A percentile compares a stretch with the other conserved stretches of the same genome.
phyloP scores from a whole-genome alignment of 2,113 vertebrate species.

The Myrmophylax atrothorax region DNA sequence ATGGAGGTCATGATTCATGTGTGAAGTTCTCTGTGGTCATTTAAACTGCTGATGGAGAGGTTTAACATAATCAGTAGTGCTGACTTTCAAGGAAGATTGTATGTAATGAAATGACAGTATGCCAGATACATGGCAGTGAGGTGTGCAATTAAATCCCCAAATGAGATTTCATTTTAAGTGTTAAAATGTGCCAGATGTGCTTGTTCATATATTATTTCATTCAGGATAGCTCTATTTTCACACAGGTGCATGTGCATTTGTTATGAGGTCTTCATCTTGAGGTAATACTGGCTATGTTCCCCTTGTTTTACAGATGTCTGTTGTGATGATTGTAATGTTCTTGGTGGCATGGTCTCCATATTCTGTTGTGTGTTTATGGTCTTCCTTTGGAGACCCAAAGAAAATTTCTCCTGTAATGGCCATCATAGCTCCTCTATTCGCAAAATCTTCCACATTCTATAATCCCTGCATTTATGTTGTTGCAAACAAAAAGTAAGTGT shows the following conservation, averaged over 20 bases:
- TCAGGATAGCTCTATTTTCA: background rate
- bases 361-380: conserved; percentile 94
- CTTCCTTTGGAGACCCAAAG: conserved; percentile 90
- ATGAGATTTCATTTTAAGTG: background rate
- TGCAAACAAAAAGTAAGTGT: conserved; percentile 94
- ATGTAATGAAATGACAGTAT: background rate
- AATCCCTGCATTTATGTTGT: conserved; percentile 97
- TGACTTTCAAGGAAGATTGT: background rate
- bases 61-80: background rate
- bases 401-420: conserved; percentile 91
- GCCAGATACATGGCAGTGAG: background rate
- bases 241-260: background rate
- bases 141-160: background rate
- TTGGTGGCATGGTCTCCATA: conserved; percentile 97
- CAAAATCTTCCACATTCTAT: conserved; percentile 98
- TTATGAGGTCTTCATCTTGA: background rate
- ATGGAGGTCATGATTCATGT: background rate
- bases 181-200: background rate
- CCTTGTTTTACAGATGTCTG: conserved; percentile 87
- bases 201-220: background rate
- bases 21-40: background rate
- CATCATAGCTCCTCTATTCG: conserved; percentile 95
- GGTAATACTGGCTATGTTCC: background rate
- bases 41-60: background rate
- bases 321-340: conserved; percentile 96